Base-by-base conservation (phyloP, 2,113 vertebrate genomes). In the Atlantisia rogersi region DNA sequence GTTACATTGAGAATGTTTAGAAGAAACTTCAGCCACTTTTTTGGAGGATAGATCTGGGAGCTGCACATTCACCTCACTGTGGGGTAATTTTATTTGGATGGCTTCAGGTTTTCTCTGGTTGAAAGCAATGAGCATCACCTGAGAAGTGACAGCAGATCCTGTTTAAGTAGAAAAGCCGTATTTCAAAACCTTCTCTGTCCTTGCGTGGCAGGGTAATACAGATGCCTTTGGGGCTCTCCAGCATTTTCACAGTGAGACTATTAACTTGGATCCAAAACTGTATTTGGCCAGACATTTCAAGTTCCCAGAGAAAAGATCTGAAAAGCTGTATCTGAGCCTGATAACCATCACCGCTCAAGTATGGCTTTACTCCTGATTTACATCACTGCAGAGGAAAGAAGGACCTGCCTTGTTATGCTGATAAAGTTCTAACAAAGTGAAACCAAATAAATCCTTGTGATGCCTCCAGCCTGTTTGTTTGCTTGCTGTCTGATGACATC, bases 241-340 rank as follows among this genome's bases (percentile, higher is more conserved):
- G 70, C 83, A 20, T 69, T 92, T 96, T 84, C 95, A 93, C 86
- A 95, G 96, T 92, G 94, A 93, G 74, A 76, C 88, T 88, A 92
- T 97, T 94, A 93, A 95, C 86, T 95, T 94, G 91, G 74, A 94
- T 96, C 92, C 96, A 96, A 94, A 93, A 86, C 69, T 59, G n/a
- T 4, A 9, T 73, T 95, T 94, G 94, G 94, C 96, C 88, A 95
- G 96, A 95, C 94, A 55, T 95, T 89, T 55, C 48, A 16, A 94
- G 80, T 88, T 94, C 95, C 21, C 65, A 29, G 86, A 88, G 69
- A 44, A 96, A 92, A 94, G 96, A 95, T 95, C 95, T 94, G 86
- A 96, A 87, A 91, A 48, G 70, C 78, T 93, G 96, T 93, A 95
- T 94, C 94, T 79, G 65, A 65, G 88, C 74, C 70, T n/a, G 83